Evolutionary conservation across 2,113 vertebrate species (phyloP).

Genomic region (Guaruba guarouba): DNA sequence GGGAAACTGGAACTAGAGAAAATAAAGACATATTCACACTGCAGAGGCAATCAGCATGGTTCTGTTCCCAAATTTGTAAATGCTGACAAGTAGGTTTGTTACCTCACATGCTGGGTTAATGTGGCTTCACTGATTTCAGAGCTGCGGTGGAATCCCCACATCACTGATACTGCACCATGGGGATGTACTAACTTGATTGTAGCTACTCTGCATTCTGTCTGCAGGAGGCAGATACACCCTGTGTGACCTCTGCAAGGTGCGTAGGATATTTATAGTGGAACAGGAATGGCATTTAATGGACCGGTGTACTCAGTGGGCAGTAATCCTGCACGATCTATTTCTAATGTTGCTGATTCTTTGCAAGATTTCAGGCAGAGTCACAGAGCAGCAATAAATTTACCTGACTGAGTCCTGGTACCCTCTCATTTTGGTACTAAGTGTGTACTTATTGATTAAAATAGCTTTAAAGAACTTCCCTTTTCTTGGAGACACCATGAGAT

Average conservation of each 20-base stretch:
- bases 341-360: neutral
- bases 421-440: neutral
- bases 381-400: neutral
- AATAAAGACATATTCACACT: neutral
- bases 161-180: fast-evolving
- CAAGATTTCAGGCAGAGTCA: neutral
- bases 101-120: neutral
- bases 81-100: neutral
- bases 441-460: neutral
- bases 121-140: neutral
- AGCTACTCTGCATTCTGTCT: neutral
- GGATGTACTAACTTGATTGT: neutral
- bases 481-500: neutral
- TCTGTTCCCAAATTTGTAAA: neutral
- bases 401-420: neutral
- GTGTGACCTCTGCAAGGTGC: neutral
- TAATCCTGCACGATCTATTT: neutral
- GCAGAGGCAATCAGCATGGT: fast-evolving
- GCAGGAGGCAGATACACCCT: neutral
- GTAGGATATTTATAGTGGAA: neutral
- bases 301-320: neutral
- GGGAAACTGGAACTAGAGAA: neutral
- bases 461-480: neutral
- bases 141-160: neutral
- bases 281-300: neutral